A percentile compares a stretch with the other conserved stretches of the same genome.
phyloP scores from a whole-genome alignment of 2,797 vertebrate species.

The Picus viridis region DNA sequence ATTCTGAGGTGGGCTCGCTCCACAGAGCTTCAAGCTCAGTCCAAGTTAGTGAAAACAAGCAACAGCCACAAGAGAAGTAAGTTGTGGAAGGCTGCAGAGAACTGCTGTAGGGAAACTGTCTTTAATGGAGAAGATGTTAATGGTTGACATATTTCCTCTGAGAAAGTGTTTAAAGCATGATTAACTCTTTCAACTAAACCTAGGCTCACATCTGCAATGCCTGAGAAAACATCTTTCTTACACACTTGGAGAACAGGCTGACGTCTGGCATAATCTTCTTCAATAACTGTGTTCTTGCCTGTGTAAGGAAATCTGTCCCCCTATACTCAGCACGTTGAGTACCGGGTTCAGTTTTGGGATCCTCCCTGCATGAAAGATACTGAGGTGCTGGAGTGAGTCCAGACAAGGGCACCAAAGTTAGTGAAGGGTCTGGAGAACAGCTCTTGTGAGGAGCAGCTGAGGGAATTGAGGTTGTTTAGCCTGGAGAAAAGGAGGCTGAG shows the following conservation, averaged over 20 bases:
- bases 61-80: neutral
- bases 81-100: neutral
- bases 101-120: neutral
- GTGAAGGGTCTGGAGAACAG: no score
- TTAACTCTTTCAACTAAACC: neutral
- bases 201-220: neutral
- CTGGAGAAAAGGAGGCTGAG: no score
- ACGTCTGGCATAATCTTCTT: neutral
- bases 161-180: neutral
- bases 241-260: neutral
- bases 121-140: neutral
- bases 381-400: no score
- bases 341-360: no score
- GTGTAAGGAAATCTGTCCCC: neutral
- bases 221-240: neutral
- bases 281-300: neutral
- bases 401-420: no score
- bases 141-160: neutral
- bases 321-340: no score
- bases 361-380: no score
- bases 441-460: no score
- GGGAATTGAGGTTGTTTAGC: no score
- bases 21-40: neutral
- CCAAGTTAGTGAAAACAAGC: neutral
- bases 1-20: neutral